Base-by-base conservation (phyloP, 2,888 invertebrate genomes). In the Ditylenchus weischeri region DNA sequence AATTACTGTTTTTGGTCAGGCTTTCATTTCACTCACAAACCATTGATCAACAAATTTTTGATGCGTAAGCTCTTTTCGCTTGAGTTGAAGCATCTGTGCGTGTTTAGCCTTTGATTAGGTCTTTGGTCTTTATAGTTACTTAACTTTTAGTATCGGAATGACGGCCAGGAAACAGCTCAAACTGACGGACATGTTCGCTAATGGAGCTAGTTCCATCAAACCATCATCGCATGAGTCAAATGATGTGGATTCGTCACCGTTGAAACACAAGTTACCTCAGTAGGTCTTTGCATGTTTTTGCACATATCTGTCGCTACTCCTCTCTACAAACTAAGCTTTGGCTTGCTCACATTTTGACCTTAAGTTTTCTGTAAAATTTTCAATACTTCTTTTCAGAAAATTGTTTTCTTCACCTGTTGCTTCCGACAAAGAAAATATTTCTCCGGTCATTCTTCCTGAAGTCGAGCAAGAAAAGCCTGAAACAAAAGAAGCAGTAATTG, bases 101-200 rank as follows among this genome's bases (percentile, higher is more conserved):
- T 43, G 15, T 43, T 10, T 36, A 19, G n/a, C 36, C 61, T 29
- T n/a, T 8, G 21, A 36, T 60, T 21, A 35, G 18, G 13, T 21
- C 21, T 64, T 13, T 29, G 29, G 19, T n/a, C 19, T 62, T 4
- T 36, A 54, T 15, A 36, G 57, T 43, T n/a, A n/a, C 43, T 15
- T n/a, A n/a, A 43, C 11, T 21, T 15, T 49, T 38, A 38, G 29
- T 6, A 23, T 35, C 18, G 23, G 13, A 23, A 23, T 23, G 58
- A 50, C 58, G 66, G 43, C 66, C 21, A 36, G 62, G 18, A 66
- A 64, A 62, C 66, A 66, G 47, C n/a, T 66, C n/a, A 67, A 63
- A 66, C 21, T 67, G 19, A 65, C 65, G 36, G 57, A 57, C 48
- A 47, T 67, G 21, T 68, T 66, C 57, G 43, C 57, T 23, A 36